Evolutionary conservation across 2,113 vertebrate genomes (phyloP).

Genomic region (Falcunculus frontatus): DNA sequence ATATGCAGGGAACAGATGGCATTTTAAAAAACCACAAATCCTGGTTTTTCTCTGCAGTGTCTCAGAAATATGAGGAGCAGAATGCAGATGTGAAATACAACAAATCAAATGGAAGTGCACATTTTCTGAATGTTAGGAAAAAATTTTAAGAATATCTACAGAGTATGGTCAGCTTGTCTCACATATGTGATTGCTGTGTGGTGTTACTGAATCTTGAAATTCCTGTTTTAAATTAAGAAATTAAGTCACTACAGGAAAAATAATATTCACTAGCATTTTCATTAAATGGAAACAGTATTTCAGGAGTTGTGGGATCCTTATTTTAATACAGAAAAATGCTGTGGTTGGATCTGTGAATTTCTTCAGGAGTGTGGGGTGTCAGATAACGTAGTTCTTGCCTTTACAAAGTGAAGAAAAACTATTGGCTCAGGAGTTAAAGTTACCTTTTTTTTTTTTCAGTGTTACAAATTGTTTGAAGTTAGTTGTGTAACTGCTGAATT

Average conservation of each 20-base stretch:
- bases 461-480: background rate
- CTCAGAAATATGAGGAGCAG: background rate
- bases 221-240: background rate
- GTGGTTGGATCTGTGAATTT: background rate
- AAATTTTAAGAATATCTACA: background rate
- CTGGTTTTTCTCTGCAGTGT: background rate
- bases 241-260: background rate
- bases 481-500: background rate
- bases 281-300: background rate
- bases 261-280: background rate
- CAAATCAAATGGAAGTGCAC: background rate
- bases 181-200: background rate
- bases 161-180: background rate
- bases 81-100: slow-evolving; percentile 3
- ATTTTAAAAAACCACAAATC: background rate
- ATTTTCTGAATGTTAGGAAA: background rate
- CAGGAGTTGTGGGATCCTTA: background rate
- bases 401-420: background rate
- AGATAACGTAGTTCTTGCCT: background rate
- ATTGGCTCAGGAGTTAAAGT: background rate
- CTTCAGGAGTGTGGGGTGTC: background rate
- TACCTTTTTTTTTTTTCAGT: background rate
- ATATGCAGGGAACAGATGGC: slow-evolving; percentile 42
- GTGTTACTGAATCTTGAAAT: background rate
- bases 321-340: background rate